Percentiles rank a stretch among this genome's conserved stretches.
These are phyloP conservation scores for Spizaetus ornatus DNA, from an alignment of 2,113 vertebrate genomes.

Conservation along the genomic window DNA sequence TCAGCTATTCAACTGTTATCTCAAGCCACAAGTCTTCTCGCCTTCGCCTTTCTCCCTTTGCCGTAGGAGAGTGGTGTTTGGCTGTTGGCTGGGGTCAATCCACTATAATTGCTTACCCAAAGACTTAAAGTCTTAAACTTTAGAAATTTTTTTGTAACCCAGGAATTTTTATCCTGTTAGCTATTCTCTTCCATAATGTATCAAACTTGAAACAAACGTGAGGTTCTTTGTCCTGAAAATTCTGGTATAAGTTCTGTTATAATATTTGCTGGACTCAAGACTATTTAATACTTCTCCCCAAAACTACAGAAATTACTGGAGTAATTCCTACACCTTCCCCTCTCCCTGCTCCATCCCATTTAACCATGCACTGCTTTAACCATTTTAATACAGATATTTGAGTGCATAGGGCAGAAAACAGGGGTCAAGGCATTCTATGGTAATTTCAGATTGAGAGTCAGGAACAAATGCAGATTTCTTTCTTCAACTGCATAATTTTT, in stretches of 20 bases:
- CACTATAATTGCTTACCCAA: rapidly evolving
- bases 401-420: background rate
- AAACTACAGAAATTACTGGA: background rate
- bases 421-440: background rate
- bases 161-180: background rate
- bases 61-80: background rate
- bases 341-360: background rate
- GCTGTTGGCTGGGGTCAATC: background rate
- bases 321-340: background rate
- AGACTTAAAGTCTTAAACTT: background rate
- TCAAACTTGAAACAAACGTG: rapidly evolving
- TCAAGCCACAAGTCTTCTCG: rapidly evolving
- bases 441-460: background rate
- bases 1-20: background rate
- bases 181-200: background rate
- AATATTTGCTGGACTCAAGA: background rate
- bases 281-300: background rate
- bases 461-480: background rate
- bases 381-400: background rate
- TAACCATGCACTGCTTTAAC: background rate
- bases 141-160: background rate
- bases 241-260: background rate
- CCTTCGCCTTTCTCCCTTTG: background rate
- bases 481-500: background rate
- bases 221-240: background rate